Conservation (phyloP, 2,888 invertebrate genomes). For the Platycnemis pennipes region DNA sequence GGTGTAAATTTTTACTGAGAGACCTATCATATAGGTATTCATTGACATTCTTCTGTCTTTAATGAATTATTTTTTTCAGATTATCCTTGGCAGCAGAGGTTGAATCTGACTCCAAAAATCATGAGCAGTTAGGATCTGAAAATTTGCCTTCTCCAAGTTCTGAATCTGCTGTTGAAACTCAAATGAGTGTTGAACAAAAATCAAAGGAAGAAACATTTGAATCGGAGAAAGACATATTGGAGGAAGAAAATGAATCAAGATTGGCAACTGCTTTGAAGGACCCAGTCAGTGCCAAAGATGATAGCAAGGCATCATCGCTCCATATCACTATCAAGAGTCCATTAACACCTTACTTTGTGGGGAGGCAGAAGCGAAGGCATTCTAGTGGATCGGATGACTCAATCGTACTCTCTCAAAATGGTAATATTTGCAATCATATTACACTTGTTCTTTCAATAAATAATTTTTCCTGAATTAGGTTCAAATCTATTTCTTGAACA, state of each 20-base stretch:
- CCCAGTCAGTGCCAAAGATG: neutral
- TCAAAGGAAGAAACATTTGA: neutral
- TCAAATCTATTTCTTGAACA: neutral
- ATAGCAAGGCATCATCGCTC: conserved; percentile 61
- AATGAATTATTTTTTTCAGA: conserved; percentile 18
- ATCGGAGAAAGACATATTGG: neutral
- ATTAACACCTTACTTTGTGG: conserved; percentile 73
- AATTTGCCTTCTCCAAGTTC: neutral
- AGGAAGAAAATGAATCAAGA: conserved; percentile 36
- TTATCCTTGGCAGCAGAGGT: conserved; percentile 9
- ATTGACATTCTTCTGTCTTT: too few relatives aligned
- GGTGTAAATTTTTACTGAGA: too few relatives aligned
- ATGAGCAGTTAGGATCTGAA: neutral
- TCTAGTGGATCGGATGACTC: conserved; percentile 77
- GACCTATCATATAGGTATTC: too few relatives aligned
- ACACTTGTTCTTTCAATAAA: neutral
- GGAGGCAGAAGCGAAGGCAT: conserved; percentile 74
- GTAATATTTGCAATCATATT: conserved; percentile 70
- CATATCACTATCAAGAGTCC: conserved; percentile 74
- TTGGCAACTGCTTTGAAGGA: neutral
- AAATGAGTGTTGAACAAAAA: conserved; percentile 26
- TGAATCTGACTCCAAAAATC: conserved; percentile 24
- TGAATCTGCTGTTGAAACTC: neutral
- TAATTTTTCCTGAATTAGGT: neutral
- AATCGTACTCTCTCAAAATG: conserved; percentile 75